Percentiles rank a stretch among this genome's conserved stretches.
Conservation (phyloP, 2,113 vertebrate genomes). For the Rutilus rutilus region DNA sequence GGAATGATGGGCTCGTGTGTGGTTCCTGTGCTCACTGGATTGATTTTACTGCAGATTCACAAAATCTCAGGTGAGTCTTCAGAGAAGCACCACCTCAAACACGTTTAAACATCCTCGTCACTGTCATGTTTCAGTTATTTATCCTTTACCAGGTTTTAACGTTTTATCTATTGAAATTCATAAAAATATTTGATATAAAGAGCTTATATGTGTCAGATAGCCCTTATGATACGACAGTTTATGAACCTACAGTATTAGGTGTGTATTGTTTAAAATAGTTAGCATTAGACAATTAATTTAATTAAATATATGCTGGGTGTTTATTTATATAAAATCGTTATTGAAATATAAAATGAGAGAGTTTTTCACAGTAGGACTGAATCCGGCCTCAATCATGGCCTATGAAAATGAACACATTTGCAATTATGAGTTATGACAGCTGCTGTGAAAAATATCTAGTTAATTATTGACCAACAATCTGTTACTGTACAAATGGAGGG, state of each 20-base stretch:
- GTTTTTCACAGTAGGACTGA: neutral
- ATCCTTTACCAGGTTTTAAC: neutral
- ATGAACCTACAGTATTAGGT: neutral
- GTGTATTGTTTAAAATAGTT: neutral
- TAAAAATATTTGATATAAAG: neutral
- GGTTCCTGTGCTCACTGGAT: neutral
- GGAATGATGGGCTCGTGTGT: slow-evolving; percentile 7
- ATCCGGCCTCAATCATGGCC: neutral
- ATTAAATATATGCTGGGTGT: neutral
- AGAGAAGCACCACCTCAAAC: neutral
- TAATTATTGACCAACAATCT: slow-evolving; percentile 74
- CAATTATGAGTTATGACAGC: slow-evolving; percentile 24
- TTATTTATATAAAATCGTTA: too few relatives aligned
- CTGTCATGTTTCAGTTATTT: neutral
- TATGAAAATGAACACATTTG: neutral
- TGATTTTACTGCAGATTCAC: slow-evolving; percentile 17
- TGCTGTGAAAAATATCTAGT: slow-evolving; percentile 32
- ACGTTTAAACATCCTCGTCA: neutral
- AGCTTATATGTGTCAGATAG: neutral
- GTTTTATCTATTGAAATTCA: neutral
- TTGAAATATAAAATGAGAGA: neutral
- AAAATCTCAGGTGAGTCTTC: slow-evolving; percentile 26
- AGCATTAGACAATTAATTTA: neutral
- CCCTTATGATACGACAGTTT: neutral
- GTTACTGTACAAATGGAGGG: slow-evolving; percentile 43